These are phyloP conservation scores for Butorides virescens DNA, from an alignment of 2,113 vertebrate species.

Conservation along the genomic window DNA sequence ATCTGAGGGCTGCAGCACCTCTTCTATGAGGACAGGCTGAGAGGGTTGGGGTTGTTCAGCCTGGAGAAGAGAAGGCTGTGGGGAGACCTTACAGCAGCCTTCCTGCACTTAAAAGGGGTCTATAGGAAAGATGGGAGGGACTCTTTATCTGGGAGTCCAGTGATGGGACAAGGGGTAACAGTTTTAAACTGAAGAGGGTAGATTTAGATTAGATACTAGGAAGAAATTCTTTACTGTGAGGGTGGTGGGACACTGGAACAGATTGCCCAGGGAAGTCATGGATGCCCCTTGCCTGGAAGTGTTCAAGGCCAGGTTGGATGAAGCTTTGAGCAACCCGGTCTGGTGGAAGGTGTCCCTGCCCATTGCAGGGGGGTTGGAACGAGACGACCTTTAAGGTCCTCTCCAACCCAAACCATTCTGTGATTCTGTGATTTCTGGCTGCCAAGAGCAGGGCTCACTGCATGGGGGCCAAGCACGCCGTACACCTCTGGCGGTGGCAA, in stretches of 20 bases:
- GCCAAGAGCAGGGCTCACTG: no score
- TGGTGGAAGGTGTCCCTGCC: not conserved
- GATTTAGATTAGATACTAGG: not conserved
- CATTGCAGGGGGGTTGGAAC: not conserved
- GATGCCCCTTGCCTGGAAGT: not conserved
- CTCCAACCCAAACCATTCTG: not conserved
- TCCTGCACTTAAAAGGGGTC: not conserved
- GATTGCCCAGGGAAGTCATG: not conserved
- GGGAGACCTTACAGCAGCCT: not conserved
- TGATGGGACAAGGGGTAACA: not conserved
- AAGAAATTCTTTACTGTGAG: not conserved
- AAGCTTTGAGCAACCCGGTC: not conserved
- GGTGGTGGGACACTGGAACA: not conserved
- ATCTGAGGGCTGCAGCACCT: not conserved
- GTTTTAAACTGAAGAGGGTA: not conserved
- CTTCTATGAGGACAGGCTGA: not conserved
- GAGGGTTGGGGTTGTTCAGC: not conserved
- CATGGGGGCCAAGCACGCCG: fast-evolving
- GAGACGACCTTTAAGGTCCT: not conserved
- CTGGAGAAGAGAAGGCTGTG: not conserved
- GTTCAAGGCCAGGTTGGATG: not conserved
- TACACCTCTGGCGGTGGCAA: not conserved
- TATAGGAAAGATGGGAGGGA: not conserved
- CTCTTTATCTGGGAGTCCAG: not conserved
- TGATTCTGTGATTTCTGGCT: not conserved